Conservation (phyloP, 2,113 vertebrate genomes). For the Silurus glanis region DNA sequence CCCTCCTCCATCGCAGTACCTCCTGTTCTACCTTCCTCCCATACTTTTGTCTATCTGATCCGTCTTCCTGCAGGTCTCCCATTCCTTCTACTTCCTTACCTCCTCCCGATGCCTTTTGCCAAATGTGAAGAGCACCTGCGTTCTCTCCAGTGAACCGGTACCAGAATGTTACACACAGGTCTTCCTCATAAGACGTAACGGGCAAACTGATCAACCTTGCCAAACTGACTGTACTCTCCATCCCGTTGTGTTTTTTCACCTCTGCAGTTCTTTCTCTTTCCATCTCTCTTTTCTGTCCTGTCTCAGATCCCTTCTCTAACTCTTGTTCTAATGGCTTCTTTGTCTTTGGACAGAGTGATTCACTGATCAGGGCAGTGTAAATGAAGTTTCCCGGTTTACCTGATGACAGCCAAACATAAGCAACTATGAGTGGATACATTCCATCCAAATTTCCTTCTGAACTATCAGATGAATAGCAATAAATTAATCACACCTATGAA, state of each 20-base stretch:
- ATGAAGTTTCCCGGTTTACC: slow-evolving; percentile 89
- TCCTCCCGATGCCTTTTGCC: slow-evolving; percentile 72
- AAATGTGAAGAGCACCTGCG: slow-evolving; percentile 79
- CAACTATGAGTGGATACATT: not conserved
- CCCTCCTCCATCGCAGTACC: slow-evolving; percentile 78
- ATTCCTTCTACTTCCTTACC: slow-evolving; percentile 56
- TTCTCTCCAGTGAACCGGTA: slow-evolving; percentile 83
- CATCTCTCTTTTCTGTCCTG: not conserved
- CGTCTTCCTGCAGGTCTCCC: too few species aligned
- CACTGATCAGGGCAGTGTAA: slow-evolving; percentile 79
- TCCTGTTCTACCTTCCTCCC: slow-evolving; percentile 34
- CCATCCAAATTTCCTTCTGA: not conserved
- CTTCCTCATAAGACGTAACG: slow-evolving; percentile 73
- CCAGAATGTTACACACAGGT: slow-evolving; percentile 95
- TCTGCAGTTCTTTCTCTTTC: slow-evolving; percentile 16
- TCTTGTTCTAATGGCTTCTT: slow-evolving; percentile 21
- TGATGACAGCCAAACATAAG: slow-evolving; percentile 57
- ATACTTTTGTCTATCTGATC: slow-evolving; percentile 73
- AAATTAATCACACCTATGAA: not conserved
- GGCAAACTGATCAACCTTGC: slow-evolving; percentile 75
- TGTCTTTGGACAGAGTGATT: slow-evolving; percentile 24
- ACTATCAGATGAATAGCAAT: not conserved
- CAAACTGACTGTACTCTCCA: slow-evolving; percentile 55
- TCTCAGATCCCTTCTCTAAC: not conserved
- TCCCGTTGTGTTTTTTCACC: slow-evolving; percentile 72